phyloP scores from a whole-genome alignment of 2,888 invertebrate genomes.

The Luperina testacea region DNA sequence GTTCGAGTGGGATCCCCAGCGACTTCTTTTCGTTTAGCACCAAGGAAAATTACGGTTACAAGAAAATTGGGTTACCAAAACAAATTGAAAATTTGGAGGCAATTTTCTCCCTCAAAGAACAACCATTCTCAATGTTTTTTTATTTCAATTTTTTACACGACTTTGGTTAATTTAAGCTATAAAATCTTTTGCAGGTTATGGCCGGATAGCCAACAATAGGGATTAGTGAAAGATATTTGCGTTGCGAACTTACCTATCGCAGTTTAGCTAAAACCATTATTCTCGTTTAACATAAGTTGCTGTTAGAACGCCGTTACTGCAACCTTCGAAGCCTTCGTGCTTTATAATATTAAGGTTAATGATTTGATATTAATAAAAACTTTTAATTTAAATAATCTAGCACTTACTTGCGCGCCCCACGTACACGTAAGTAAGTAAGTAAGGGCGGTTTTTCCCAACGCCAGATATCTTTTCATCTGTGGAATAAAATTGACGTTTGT shows the following conservation, averaged over 20 bases:
- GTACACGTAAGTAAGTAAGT: background rate
- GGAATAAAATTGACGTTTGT: background rate
- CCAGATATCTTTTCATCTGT: background rate
- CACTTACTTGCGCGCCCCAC: slow-evolving; percentile 7
- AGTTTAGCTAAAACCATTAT: background rate
- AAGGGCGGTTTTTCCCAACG: background rate
- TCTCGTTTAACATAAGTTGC: background rate
- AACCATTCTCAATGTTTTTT: slow-evolving; percentile 72
- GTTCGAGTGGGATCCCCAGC: slow-evolving; percentile 73
- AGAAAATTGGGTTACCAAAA: slow-evolving; percentile 85
- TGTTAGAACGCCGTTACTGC: slow-evolving; percentile 7
- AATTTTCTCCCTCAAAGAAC: slow-evolving; percentile 85
- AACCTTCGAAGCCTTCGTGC: slow-evolving; percentile 17
- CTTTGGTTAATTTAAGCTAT: slow-evolving; percentile 56
- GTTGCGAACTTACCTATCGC: background rate
- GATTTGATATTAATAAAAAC: slow-evolving; percentile 3
- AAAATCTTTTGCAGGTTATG: slow-evolving; percentile 31
- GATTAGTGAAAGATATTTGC: background rate
- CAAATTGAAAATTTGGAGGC: slow-evolving; percentile 87
- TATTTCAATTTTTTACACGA: slow-evolving; percentile 55
- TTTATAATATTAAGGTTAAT: slow-evolving; percentile 9
- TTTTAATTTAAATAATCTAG: slow-evolving; percentile 22
- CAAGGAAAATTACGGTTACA: slow-evolving; percentile 81
- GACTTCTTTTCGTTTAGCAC: slow-evolving; percentile 81
- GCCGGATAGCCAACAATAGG: slow-evolving; percentile 3